Evolutionary conservation across 2,888 invertebrate species (phyloP), one percentile per base, ranked within the genome.

Genomic region (Xylota sylvarum): DNA sequence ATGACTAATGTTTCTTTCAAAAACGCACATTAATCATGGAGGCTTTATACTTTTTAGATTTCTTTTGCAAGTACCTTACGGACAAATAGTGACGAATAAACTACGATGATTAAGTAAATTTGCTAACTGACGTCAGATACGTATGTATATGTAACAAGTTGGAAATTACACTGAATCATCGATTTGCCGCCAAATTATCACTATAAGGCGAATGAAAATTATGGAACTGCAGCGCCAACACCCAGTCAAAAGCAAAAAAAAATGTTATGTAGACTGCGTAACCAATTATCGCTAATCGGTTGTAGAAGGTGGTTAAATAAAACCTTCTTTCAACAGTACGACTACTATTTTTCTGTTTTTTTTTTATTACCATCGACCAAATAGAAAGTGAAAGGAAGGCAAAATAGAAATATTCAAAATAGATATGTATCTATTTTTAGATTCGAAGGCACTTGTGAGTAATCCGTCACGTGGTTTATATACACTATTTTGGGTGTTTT

Each of bases 171-270:
- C 14, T 56, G 43, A 70, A 19, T 56, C 56, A 70, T 56, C 10
- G 46, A 35, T 58, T 32, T 35, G 35, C 12, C 32, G 23, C 35
- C 17, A 46, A 65, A 48, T 48, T 35, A 50, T 48, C 27, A 30
- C 30, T 43, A 60, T 12, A 14, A 4, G 12, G 23, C 23, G 30
- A 48, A 14, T 14, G 7, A 10, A 62, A 62, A 27, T 43, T 14
- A 23, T 27, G 30, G 62, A 46, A 50, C 19, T 40, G 50, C 65
- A 65, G 50, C 50, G 50, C 65, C 50, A 48, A 65, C 65, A 35
- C 65, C 30, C 14, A 35, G 23, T 4, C 35, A n/a, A 3, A 19
- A 19, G 0, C 6, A n/a, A 12, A 48, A 50, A 23, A n/a, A 37
- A 23, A 14, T 35, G 23, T n/a, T n/a, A 14, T 35, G n/a, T 19